Evolutionary conservation across 2,113 vertebrate species (phyloP).

Genomic region (Mola mola): DNA sequence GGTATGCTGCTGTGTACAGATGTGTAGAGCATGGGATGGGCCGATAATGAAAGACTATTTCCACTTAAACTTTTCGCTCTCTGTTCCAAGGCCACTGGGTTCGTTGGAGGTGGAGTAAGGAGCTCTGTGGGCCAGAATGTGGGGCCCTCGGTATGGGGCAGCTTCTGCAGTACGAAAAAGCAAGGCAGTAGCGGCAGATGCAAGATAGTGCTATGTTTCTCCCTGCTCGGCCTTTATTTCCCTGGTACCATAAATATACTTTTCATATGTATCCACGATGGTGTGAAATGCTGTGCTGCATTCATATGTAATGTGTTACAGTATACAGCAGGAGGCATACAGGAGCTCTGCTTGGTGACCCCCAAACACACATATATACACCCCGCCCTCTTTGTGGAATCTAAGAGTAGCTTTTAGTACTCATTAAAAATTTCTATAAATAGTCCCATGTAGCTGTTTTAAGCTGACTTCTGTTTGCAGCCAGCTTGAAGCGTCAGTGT

Average conservation of each 20-base stretch:
- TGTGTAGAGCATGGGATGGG: slow-evolving; percentile 55
- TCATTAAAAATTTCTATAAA: slow-evolving; percentile 55
- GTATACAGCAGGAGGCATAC: slow-evolving; percentile 63
- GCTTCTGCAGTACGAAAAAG: slow-evolving; percentile 34
- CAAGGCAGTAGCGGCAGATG: slow-evolving; percentile 48
- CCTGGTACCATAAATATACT: not conserved
- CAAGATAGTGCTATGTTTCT: not conserved
- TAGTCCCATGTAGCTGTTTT: slow-evolving; percentile 39
- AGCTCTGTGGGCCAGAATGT: slow-evolving; percentile 56
- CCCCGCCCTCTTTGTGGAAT: slow-evolving; percentile 70
- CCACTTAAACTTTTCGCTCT: slow-evolving; percentile 72
- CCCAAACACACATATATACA: slow-evolving; percentile 10
- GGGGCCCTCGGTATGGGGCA: slow-evolving; percentile 60
- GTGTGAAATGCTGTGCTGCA: slow-evolving; percentile 16
- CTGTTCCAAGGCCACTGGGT: slow-evolving; percentile 70
- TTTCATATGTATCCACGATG: slow-evolving; percentile 24
- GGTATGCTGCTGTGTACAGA: slow-evolving; percentile 63
- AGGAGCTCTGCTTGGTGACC: slow-evolving; percentile 48
- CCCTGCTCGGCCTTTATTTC: not conserved
- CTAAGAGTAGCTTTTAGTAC: slow-evolving; percentile 63
- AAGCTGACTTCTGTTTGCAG: slow-evolving; percentile 48
- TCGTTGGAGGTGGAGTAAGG: slow-evolving; percentile 66
- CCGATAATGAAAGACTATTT: slow-evolving; percentile 74
- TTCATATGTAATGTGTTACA: slow-evolving; percentile 44
- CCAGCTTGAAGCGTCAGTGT: slow-evolving; percentile 1